Conservation (phyloP, 2,113 vertebrate species). For the Origma solitaria region DNA sequence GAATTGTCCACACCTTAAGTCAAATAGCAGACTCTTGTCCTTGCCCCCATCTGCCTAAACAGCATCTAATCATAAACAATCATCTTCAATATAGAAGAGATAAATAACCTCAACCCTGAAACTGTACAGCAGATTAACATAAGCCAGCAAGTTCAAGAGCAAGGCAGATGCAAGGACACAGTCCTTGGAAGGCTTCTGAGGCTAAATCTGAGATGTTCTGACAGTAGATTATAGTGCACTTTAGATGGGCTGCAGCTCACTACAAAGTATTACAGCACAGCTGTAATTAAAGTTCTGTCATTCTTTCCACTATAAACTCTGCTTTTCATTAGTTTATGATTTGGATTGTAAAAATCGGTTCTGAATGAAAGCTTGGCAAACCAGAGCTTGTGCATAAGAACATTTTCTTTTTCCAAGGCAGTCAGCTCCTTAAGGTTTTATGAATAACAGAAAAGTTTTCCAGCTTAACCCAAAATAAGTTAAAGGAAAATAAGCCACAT, state of each 20-base stretch:
- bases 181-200: neutral
- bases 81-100: neutral
- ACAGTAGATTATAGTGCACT: neutral
- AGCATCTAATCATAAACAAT: neutral
- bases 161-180: neutral
- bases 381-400: neutral
- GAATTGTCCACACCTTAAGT: neutral
- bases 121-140: neutral
- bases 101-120: neutral
- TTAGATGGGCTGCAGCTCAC: neutral
- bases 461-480: neutral
- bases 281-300: constrained; percentile 22
- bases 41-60: neutral
- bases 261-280: neutral
- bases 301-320: constrained; percentile 35
- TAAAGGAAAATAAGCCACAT: neutral
- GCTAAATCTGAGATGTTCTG: neutral
- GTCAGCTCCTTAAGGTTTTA: neutral
- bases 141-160: neutral
- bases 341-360: constrained; percentile 33
- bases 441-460: neutral
- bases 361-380: neutral
- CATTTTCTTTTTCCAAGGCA: neutral
- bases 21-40: neutral
- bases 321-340: constrained; percentile 26